phyloP scores from a whole-genome alignment of 2,113 vertebrate species.

The Tenebrosternarchus preto region DNA sequence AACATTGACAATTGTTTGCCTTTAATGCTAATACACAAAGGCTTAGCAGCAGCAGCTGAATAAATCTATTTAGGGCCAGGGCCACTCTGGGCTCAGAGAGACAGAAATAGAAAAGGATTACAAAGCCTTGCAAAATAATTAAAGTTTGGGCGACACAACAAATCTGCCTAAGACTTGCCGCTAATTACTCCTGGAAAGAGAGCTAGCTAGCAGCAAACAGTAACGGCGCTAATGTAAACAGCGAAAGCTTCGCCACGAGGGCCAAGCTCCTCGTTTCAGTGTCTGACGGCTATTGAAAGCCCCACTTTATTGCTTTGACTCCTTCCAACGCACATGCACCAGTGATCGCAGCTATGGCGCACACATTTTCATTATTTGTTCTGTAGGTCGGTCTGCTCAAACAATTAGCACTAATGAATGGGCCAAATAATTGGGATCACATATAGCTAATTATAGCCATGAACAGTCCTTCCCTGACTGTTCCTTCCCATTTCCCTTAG shows the following conservation, averaged over 20 bases:
- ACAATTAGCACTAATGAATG: constrained; percentile 86
- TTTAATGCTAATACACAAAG: constrained; percentile 69
- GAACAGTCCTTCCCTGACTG: constrained; percentile 75
- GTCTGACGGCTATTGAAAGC: constrained; percentile 66
- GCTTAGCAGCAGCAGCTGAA: constrained; percentile 63
- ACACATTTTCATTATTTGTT: constrained; percentile 84
- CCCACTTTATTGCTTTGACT: constrained; percentile 71
- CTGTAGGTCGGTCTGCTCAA: constrained; percentile 80
- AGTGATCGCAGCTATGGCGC: constrained; percentile 77
- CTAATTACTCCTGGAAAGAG: constrained; percentile 77
- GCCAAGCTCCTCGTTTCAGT: constrained; percentile 47
- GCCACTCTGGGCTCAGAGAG: constrained; percentile 64
- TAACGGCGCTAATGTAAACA: constrained; percentile 78
- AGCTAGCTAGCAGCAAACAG: constrained; percentile 18
- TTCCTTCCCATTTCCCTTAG: constrained; percentile 81
- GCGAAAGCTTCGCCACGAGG: constrained; percentile 69
- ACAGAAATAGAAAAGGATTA: constrained; percentile 59
- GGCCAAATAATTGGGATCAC: constrained; percentile 82
- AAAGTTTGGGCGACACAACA: constrained; percentile 55
- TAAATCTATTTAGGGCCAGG: constrained; percentile 61
- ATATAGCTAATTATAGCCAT: constrained; percentile 87
- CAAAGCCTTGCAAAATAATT: constrained; percentile 55
- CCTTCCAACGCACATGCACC: constrained; percentile 69
- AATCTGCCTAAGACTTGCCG: constrained; percentile 74
- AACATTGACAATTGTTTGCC: constrained; percentile 69